A percentile compares a stretch with the other conserved stretches of the same genome.
phyloP scores from a whole-genome alignment of 2,888 invertebrate genomes.

The Volucella bombylans region DNA sequence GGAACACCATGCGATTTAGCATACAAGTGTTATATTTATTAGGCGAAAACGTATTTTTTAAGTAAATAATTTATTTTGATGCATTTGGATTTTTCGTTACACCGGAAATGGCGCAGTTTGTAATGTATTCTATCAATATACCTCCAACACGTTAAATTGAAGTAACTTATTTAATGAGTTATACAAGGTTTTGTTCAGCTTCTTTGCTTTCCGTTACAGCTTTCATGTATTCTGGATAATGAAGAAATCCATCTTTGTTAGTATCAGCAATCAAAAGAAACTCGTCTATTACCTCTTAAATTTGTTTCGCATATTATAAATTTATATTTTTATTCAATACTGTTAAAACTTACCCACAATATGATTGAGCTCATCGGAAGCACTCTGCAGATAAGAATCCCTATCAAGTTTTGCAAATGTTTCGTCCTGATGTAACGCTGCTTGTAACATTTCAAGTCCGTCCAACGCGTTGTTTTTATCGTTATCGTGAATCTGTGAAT shows the following conservation, averaged over 20 bases:
- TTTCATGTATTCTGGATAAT: conserved; percentile 90
- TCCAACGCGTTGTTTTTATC: conserved; percentile 95
- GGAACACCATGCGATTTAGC: conserved; percentile 85
- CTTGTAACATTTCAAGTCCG: conserved; percentile 92
- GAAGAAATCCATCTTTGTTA: conserved; percentile 92
- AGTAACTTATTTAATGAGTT: not conserved
- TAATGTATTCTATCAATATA: conserved; percentile 42
- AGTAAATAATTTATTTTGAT: conserved; percentile 52
- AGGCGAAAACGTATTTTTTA: conserved; percentile 17
- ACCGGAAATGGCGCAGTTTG: conserved; percentile 48
- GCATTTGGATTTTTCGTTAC: conserved; percentile 28
- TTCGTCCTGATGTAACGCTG: conserved; percentile 84
- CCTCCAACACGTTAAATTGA: not conserved
- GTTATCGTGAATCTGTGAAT: conserved; percentile 88
- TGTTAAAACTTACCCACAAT: conserved; percentile 78
- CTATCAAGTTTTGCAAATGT: conserved; percentile 80
- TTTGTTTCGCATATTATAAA: not conserved
- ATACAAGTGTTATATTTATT: conserved; percentile 82
- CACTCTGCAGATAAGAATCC: conserved; percentile 78
- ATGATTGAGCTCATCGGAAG: conserved; percentile 80
- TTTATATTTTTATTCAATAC: not conserved
- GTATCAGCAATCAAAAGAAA: conserved; percentile 92
- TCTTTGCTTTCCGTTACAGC: conserved; percentile 76
- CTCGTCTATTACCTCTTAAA: conserved; percentile 91
- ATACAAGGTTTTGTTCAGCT: conserved; percentile 47